phyloP scores from a whole-genome alignment of 2,113 vertebrate genomes.

The Lichenostomus cassidix region DNA sequence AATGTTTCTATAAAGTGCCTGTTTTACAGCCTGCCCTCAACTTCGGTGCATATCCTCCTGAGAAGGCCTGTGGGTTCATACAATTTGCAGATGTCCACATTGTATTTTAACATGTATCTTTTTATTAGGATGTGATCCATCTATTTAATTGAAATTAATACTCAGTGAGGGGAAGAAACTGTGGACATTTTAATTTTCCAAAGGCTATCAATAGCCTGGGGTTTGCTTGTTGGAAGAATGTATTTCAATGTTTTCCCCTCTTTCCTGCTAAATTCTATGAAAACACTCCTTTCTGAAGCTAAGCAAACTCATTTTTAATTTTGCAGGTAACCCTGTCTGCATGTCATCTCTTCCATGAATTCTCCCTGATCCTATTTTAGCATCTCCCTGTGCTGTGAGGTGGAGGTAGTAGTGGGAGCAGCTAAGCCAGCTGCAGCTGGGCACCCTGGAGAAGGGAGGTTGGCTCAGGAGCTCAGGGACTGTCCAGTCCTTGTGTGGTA shows the following conservation, averaged over 20 bases:
- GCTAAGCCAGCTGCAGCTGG: accelerated
- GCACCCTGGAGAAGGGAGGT: neutral
- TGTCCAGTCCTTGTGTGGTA: accelerated
- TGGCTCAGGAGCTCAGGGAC: accelerated
- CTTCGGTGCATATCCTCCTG: neutral
- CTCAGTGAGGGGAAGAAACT: neutral
- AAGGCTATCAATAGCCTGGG: neutral
- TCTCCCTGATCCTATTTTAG: neutral
- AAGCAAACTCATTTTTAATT: neutral
- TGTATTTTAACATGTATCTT: neutral
- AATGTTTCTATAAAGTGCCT: neutral
- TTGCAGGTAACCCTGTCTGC: neutral
- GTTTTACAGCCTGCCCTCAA: neutral
- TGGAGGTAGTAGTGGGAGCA: neutral
- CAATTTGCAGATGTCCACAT: neutral
- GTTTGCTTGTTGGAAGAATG: neutral
- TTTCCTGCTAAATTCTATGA: neutral
- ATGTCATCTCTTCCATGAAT: neutral
- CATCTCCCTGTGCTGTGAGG: accelerated
- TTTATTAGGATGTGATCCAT: neutral
- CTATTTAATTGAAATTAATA: neutral
- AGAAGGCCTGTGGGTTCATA: neutral
- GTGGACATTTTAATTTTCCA: neutral
- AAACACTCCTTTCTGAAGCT: neutral
- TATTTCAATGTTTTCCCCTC: neutral